Base-by-base conservation (phyloP, 92 coral and sea anemone species). In the Pocillopora meandrina region DNA sequence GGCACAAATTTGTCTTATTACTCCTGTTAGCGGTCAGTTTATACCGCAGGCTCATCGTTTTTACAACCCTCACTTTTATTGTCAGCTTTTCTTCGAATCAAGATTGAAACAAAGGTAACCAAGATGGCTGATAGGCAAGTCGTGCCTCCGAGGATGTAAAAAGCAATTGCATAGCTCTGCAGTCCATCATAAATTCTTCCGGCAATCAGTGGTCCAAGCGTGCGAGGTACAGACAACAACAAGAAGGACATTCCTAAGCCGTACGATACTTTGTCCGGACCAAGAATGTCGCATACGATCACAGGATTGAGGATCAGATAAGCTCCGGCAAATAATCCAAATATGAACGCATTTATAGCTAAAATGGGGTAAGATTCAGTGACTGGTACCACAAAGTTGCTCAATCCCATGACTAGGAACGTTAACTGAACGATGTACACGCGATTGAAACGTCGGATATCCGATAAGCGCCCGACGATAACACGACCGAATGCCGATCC, bases 401-500 rank as follows among this genome's bases (percentile, higher is more conserved):
- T 87, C 34, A 85, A 76, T 19, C 92, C 94, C 20, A 91, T 84
- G 42, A 82, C 77, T n/a, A 90, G 72, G 71, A 93, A 85, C 9
- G 96, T 82, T 58, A 88, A 11, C 73, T 93, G 96, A 65, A 71
- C 86, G 36, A 93, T 68, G 76, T 86, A 77, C 18, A 93, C 80
- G 1, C 96, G 94, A 79, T 90, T 90, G 19, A 84, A 64, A 47
- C 96, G 86, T 18, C 82, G 86, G 21, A 83, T 56, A 76, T 93
- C 97, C 18, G 97, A 89, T 18, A 91, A 68, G 36, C 89, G 82
- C 56, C 97, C 97, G 80, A 91, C 91, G 61, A 89, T 64, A n/a
- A 90, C 76, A 16, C 97, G 97, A 65, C 97, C 97, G 36, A 89
- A n/a, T 13, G 87, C 90, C 67, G 97, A 93, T 33, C 92, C 92